Conservation (phyloP, 53 echinoderm and acorn worm species). For the Temnopleurus reevesii region DNA sequence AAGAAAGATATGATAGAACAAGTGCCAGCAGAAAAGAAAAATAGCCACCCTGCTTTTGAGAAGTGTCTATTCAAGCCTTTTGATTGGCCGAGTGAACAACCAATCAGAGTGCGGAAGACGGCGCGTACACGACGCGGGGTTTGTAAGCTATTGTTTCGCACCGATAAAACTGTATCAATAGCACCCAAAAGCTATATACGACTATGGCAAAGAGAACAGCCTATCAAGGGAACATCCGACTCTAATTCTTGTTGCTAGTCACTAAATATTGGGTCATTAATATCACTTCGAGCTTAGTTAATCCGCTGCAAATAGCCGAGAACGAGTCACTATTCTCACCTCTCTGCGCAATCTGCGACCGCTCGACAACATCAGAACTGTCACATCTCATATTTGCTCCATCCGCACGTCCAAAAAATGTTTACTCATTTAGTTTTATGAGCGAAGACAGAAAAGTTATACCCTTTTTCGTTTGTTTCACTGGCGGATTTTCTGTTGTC, state of each 20-base stretch:
- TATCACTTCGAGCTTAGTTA: constrained; percentile 41
- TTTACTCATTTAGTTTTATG: constrained; percentile 27
- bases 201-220: constrained; percentile 13
- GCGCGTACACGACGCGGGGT: constrained; percentile 11
- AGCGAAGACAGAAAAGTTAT: constrained; percentile 23
- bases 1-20: constrained; percentile 9
- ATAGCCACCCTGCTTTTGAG: not conserved
- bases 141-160: constrained; percentile 60
- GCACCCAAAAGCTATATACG: constrained; percentile 12
- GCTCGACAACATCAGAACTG: not conserved
- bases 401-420: constrained; percentile 13
- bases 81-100: constrained; percentile 15
- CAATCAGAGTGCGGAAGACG: constrained; percentile 9
- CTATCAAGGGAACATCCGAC: not conserved
- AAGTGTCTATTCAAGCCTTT: not conserved
- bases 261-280: constrained; percentile 53
- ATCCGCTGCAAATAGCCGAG: constrained; percentile 47
- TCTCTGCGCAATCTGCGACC: not conserved
- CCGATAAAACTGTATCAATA: constrained; percentile 6
- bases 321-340: constrained; percentile 28
- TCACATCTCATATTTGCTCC: constrained; percentile 23
- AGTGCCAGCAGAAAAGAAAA: not conserved
- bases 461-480: constrained; percentile 4
- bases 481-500: not conserved
- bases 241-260: constrained; percentile 15